Conservation (phyloP, 2,797 vertebrate species). For the Epinephelus awoara region DNA sequence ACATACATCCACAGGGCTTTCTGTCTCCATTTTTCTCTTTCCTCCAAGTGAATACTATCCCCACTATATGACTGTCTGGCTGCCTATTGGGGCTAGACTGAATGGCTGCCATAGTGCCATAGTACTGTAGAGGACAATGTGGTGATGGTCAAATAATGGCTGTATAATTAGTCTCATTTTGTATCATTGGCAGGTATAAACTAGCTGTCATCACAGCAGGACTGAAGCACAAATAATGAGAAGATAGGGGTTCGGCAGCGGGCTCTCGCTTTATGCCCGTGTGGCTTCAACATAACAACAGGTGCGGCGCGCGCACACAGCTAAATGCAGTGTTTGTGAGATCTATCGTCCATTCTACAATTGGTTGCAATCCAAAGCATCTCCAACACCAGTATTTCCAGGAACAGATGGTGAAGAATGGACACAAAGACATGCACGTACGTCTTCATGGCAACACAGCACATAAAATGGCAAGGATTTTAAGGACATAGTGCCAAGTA, state of each 20-base stretch:
- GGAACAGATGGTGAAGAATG: constrained; percentile 77
- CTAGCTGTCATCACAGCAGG: constrained; percentile 30
- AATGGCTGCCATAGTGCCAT: constrained; percentile 18
- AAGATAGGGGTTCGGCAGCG: constrained; percentile 37
- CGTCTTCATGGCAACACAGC: constrained; percentile 66
- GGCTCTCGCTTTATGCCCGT: constrained; percentile 28
- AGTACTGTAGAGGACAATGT: constrained; percentile 25
- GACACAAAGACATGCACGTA: constrained; percentile 65
- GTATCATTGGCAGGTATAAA: constrained; percentile 26
- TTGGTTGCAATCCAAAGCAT: constrained; percentile 61
- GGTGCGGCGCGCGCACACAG: constrained; percentile 33
- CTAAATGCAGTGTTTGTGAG: constrained; percentile 50
- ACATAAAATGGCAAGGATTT: constrained; percentile 64
- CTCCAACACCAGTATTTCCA: constrained; percentile 56
- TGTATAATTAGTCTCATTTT: constrained; percentile 41
- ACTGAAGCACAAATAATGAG: constrained; percentile 46
- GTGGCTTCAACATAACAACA: constrained; percentile 55
- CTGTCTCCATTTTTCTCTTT: constrained; percentile 15
- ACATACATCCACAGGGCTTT: constrained; percentile 8
- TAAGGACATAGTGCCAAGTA: constrained; percentile 61
- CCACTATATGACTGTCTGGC: constrained; percentile 28
- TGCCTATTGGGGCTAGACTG: constrained; percentile 27
- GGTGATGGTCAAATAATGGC: constrained; percentile 19
- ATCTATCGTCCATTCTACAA: constrained; percentile 42
- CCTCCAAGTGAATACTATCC: constrained; percentile 34